These are phyloP conservation scores for Drepana arcuata DNA, from an alignment of 1,140 invertebrate genomes.

Conservation along the genomic window DNA sequence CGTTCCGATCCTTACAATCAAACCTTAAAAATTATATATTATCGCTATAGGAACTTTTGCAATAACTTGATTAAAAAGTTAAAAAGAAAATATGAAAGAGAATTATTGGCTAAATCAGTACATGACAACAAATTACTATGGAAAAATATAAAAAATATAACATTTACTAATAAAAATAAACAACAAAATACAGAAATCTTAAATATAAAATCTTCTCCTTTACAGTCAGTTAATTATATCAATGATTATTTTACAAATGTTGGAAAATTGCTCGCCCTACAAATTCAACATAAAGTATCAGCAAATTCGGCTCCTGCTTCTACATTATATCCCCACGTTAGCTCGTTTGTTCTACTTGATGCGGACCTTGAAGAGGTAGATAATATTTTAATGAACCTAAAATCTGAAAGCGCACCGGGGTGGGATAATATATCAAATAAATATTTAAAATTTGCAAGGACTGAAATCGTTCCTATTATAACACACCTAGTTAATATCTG, in stretches of 20 bases:
- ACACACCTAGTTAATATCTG: neutral
- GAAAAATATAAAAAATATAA: neutral
- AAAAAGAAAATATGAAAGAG: constrained; percentile 11
- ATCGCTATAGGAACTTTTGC: constrained; percentile 14
- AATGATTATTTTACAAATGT: neutral
- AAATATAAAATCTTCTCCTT: neutral
- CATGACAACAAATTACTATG: neutral
- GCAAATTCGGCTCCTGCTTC: neutral
- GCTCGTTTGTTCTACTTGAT: neutral
- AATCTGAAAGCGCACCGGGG: neutral
- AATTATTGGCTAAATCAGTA: constrained; percentile 4
- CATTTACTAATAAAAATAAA: neutral
- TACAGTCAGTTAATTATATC: neutral
- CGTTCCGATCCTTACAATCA: constrained; percentile 1
- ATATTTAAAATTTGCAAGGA: neutral
- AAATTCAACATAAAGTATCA: neutral
- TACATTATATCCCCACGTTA: neutral
- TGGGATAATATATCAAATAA: neutral
- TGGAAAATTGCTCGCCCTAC: neutral
- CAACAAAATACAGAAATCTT: neutral
- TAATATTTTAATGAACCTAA: neutral
- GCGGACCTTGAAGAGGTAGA: neutral
- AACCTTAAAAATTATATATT: constrained; percentile 11
- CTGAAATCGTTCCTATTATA: neutral
- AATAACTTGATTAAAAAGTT: constrained; percentile 15